phyloP scores from a whole-genome alignment of 2,797 vertebrate species.

The Malurus leucopterus region DNA sequence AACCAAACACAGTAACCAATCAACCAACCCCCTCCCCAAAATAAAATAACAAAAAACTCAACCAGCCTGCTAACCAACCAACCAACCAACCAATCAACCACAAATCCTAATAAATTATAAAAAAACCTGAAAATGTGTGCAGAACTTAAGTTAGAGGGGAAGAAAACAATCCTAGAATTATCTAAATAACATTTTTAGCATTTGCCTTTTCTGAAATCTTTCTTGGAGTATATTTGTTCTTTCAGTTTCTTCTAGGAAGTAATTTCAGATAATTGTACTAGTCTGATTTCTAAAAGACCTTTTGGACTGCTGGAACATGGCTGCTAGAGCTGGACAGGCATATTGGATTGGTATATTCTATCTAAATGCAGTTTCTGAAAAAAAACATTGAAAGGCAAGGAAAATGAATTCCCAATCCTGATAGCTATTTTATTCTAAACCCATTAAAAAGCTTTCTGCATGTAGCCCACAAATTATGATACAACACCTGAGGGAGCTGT shows the following conservation, averaged over 20 bases:
- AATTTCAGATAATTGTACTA: background rate
- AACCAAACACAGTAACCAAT: background rate
- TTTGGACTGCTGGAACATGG: background rate
- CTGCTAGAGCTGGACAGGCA: background rate
- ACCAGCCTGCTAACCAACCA: background rate
- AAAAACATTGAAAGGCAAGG: background rate
- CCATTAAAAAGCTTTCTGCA: background rate
- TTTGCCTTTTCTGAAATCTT: background rate
- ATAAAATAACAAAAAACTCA: background rate
- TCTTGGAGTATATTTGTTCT: background rate
- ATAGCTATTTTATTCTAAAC: background rate
- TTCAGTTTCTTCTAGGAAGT: background rate
- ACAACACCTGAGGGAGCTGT: background rate
- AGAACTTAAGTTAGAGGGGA: background rate
- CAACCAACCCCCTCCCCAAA: background rate
- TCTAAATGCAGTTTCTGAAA: background rate
- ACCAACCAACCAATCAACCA: background rate
- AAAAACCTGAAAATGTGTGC: background rate
- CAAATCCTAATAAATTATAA: background rate
- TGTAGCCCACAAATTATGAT: background rate
- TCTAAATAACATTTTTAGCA: background rate
- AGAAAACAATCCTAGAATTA: background rate
- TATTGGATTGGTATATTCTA: background rate
- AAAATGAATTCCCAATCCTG: background rate
- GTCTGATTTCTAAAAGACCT: background rate